phyloP scores from a whole-genome alignment of 2,113 vertebrate genomes.

The Pagrus major region DNA sequence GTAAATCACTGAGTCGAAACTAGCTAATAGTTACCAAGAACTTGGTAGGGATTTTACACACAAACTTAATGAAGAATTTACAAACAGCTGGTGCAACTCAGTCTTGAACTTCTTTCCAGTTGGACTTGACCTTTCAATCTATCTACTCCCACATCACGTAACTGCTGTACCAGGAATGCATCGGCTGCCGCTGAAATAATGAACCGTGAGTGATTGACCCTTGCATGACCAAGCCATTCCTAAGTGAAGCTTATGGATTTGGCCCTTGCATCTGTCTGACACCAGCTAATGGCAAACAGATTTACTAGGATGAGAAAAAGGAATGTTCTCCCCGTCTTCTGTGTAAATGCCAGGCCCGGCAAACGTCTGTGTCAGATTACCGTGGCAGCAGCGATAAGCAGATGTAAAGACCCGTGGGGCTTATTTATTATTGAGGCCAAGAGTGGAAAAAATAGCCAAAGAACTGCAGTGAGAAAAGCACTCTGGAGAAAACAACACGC shows the following conservation, averaged over 20 bases:
- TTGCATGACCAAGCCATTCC: conserved; percentile 67
- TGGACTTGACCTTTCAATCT: conserved; percentile 34
- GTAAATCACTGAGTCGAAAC: neutral
- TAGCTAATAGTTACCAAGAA: neutral
- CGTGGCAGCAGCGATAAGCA: conserved; percentile 68
- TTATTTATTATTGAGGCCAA: conserved; percentile 71
- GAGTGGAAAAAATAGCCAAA: conserved; percentile 23
- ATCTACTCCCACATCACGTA: conserved; percentile 34
- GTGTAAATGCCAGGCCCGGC: conserved; percentile 50
- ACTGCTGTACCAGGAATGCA: conserved; percentile 27
- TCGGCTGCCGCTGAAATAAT: conserved; percentile 41
- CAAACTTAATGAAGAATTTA: neutral
- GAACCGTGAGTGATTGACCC: conserved; percentile 59
- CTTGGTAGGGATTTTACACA: neutral
- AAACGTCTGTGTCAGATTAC: conserved; percentile 75
- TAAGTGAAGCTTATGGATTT: conserved; percentile 69
- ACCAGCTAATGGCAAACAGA: conserved; percentile 76
- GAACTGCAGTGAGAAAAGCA: conserved; percentile 23
- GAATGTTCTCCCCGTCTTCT: conserved; percentile 60
- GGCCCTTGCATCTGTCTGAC: conserved; percentile 56
- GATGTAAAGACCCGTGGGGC: conserved; percentile 62
- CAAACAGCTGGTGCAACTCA: neutral
- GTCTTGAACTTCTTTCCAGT: conserved; percentile 1
- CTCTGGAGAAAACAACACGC: conserved; percentile 49
- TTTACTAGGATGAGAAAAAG: conserved; percentile 63